Conservation (phyloP, 1,140 invertebrate species). For the Chironomus striatipennis region DNA sequence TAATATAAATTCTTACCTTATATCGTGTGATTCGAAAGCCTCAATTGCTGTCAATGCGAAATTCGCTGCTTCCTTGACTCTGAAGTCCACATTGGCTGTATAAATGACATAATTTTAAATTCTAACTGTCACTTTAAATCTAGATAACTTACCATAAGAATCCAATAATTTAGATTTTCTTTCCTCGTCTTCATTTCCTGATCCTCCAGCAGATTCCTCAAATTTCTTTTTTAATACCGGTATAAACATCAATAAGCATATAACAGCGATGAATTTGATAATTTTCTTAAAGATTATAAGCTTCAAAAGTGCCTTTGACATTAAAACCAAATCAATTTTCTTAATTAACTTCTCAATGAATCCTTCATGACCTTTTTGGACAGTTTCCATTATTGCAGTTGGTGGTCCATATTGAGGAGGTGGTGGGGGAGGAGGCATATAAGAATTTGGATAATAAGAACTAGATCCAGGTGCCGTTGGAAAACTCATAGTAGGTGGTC, state of each 20-base stretch:
- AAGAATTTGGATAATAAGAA: constrained; percentile 32
- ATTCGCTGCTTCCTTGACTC: constrained; percentile 4
- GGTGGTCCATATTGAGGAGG: constrained; percentile 31
- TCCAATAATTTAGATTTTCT: not conserved
- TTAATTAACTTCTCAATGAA: constrained; percentile 51
- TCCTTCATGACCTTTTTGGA: constrained; percentile 46
- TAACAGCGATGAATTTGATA: constrained; percentile 62
- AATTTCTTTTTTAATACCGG: constrained; percentile 51
- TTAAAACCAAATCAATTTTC: constrained; percentile 58
- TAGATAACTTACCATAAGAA: not conserved
- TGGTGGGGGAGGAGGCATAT: constrained; percentile 34
- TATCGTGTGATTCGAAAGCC: not conserved
- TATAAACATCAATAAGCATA: constrained; percentile 63
- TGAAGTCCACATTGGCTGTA: not conserved
- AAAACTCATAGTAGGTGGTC: constrained; percentile 38
- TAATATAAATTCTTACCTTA: not conserved
- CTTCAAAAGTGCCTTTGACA: constrained; percentile 64
- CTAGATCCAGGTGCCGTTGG: constrained; percentile 41
- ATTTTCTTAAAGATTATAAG: constrained; percentile 67
- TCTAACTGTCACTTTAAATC: not conserved
- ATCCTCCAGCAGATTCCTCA: constrained; percentile 27
- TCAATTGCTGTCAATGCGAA: constrained; percentile 22
- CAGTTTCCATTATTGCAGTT: constrained; percentile 34
- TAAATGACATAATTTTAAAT: not conserved
- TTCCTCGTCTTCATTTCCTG: constrained; percentile 28